Percentiles rank a stretch among this genome's conserved stretches.
Conservation (phyloP, 2,797 vertebrate species). For the Tachyglossus aculeatus region DNA sequence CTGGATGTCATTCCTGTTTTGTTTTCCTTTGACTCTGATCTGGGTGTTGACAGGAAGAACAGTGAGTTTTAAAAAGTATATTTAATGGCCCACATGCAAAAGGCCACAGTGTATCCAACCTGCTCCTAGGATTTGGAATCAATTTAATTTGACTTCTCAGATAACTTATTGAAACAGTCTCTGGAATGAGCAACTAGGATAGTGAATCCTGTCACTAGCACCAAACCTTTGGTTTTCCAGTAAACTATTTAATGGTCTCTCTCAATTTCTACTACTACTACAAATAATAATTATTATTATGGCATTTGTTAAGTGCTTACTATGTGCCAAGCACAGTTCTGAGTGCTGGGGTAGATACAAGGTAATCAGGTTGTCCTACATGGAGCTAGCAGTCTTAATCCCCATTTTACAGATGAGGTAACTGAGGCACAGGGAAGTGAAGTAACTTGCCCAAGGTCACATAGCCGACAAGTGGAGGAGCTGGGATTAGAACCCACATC, state of each 20-base stretch:
- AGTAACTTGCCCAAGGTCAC: no score
- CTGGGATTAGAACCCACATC: no score
- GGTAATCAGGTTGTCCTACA: no score
- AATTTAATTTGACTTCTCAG: constrained; percentile 53
- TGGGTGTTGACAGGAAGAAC: constrained; percentile 62
- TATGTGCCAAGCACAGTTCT: no score
- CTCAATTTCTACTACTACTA: constrained; percentile 52
- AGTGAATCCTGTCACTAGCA: constrained; percentile 30
- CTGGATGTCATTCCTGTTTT: constrained; percentile 60
- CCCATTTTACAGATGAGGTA: no score
- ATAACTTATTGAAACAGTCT: constrained; percentile 64
- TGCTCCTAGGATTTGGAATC: constrained; percentile 48
- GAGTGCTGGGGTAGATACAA: no score
- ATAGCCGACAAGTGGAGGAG: no score
- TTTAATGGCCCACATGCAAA: constrained; percentile 62
- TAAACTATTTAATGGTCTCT: constrained; percentile 66
- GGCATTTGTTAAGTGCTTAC: no score
- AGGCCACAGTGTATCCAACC: constrained; percentile 51
- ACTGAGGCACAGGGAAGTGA: no score
- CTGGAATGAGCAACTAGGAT: constrained; percentile 53
- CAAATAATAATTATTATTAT: no score
- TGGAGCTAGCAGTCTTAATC: no score
- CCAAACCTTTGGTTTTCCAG: constrained; percentile 44
- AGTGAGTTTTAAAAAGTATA: constrained; percentile 55
- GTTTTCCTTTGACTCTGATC: constrained; percentile 26